These are phyloP conservation scores for Dryobotodes eremita DNA, from an alignment of 2,888 invertebrate species.

Conservation along the genomic window DNA sequence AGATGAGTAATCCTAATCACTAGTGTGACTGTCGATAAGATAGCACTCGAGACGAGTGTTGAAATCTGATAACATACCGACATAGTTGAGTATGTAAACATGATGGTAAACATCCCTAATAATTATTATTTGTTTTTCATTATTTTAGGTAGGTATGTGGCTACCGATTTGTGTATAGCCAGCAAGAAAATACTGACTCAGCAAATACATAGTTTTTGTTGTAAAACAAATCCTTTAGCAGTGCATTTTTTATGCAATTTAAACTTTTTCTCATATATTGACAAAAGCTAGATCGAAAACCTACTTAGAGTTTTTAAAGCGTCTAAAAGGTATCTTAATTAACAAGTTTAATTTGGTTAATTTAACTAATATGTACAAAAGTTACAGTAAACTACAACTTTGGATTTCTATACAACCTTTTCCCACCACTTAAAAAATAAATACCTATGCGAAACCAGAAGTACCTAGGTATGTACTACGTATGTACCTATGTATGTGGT, in stretches of 20 bases:
- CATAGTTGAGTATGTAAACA: conserved; percentile 9
- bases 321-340: background rate
- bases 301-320: background rate
- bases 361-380: background rate
- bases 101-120: background rate
- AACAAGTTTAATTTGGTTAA: background rate
- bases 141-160: too few relatives aligned
- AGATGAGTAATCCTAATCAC: conserved; percentile 35
- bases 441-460: background rate
- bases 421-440: background rate
- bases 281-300: background rate
- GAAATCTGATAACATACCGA: conserved; percentile 38
- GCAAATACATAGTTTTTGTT: conserved; percentile 4
- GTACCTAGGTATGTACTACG: background rate
- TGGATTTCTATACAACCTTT: background rate
- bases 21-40: conserved; percentile 34
- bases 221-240: background rate
- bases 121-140: background rate
- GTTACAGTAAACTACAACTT: too few relatives aligned
- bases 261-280: background rate
- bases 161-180: background rate
- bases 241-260: background rate
- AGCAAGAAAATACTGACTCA: background rate
- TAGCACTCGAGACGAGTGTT: conserved; percentile 2
- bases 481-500: background rate